Evolutionary conservation across 2,113 vertebrate species (phyloP).

Genomic region (Picathartes gymnocephalus): DNA sequence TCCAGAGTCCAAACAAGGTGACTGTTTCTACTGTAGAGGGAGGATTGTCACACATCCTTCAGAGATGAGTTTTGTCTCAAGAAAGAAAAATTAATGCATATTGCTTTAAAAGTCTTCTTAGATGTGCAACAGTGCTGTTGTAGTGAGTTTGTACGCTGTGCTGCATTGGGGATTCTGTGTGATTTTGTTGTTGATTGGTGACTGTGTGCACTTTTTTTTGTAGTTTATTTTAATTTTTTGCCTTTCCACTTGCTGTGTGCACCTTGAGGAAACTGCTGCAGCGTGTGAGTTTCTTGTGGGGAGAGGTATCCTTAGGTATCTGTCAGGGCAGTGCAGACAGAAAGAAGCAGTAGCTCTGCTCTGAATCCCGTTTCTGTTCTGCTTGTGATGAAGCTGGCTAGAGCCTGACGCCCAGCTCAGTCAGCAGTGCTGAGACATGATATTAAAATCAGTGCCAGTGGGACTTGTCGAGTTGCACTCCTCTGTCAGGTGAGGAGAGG

Average conservation of each 20-base stretch:
- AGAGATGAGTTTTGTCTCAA: background rate
- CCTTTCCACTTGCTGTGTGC: background rate
- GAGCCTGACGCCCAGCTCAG: background rate
- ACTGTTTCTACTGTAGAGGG: background rate
- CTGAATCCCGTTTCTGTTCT: background rate
- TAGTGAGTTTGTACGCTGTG: background rate
- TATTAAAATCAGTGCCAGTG: background rate
- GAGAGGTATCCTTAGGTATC: background rate
- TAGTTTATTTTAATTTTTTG: background rate
- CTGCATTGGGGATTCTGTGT: background rate
- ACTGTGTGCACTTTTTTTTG: background rate
- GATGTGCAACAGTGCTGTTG: background rate
- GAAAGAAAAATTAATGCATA: background rate
- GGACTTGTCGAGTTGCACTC: background rate
- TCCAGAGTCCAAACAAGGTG: slow-evolving; percentile 84
- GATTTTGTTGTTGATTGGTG: background rate
- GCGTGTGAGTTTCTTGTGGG: background rate
- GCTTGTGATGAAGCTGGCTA: background rate
- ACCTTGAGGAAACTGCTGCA: background rate
- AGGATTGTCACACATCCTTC: background rate
- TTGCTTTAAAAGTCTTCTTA: background rate
- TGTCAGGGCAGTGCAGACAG: background rate
- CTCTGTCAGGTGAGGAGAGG: background rate
- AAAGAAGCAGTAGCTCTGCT: background rate
- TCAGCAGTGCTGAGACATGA: background rate